A percentile compares a stretch with the other conserved stretches of the same genome.
phyloP scores from a whole-genome alignment of 1,140 invertebrate species.

The Venustaconcha ellipsiformis region DNA sequence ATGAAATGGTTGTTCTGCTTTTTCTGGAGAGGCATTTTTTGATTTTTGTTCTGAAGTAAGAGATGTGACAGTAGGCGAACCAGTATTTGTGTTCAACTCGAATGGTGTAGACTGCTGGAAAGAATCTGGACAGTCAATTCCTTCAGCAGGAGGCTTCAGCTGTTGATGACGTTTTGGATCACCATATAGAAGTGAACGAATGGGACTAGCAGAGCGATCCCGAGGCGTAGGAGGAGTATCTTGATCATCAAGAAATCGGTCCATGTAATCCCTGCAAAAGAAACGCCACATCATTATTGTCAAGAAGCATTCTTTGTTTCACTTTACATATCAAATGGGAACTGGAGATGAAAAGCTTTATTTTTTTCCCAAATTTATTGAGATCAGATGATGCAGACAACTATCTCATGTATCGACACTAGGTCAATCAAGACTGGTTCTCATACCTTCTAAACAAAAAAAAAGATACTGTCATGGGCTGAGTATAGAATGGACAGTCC shows the following conservation, averaged over 20 bases:
- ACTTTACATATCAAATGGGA: too few species aligned
- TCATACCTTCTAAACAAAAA: too few species aligned
- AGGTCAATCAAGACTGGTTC: too few species aligned
- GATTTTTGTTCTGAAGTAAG: conserved; percentile 8
- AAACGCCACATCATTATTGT: conserved; percentile 8
- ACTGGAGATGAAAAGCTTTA: too few species aligned
- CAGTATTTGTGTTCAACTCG: conserved; percentile 25
- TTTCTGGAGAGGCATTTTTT: conserved; percentile 6
- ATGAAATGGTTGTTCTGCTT: conserved; percentile 2
- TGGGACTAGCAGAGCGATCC: conserved; percentile 60
- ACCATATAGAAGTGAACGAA: conserved; percentile 76
- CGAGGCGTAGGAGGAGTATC: conserved; percentile 69
- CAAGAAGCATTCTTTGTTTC: too few species aligned
- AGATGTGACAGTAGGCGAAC: conserved; percentile 21
- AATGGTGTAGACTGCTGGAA: conserved; percentile 17
- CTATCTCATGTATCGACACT: too few species aligned
- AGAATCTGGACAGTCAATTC: background rate
- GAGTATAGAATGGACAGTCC: too few species aligned
- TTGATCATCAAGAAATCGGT: conserved; percentile 86
- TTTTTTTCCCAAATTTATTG: too few species aligned
- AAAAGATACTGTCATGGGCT: too few species aligned
- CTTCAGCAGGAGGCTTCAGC: conserved; percentile 2
- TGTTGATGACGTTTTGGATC: conserved; percentile 74
- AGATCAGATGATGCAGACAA: too few species aligned
- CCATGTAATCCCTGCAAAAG: conserved; percentile 84